phyloP scores from a whole-genome alignment of 2,888 invertebrate species.

The Mamestra brassicae region DNA sequence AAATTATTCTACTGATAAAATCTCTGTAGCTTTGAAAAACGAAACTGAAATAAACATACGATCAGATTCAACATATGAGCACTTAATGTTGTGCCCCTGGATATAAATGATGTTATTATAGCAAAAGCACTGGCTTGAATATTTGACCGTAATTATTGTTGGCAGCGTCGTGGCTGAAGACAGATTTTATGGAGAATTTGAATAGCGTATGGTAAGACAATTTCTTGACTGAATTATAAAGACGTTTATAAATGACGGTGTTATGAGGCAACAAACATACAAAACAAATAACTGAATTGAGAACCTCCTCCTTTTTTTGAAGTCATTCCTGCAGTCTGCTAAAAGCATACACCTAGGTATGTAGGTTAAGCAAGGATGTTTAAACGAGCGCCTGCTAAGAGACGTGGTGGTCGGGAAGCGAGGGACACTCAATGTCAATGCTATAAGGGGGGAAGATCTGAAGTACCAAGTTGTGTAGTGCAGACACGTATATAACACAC shows the following conservation, averaged over 20 bases:
- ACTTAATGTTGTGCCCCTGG: slow-evolving; percentile 14
- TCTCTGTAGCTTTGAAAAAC: slow-evolving; percentile 1
- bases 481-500: slow-evolving; percentile 5
- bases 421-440: slow-evolving; percentile 58
- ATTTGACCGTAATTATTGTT: slow-evolving; percentile 47
- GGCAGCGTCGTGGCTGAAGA: slow-evolving; percentile 43
- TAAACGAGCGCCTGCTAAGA: slow-evolving; percentile 34
- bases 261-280: too few relatives aligned
- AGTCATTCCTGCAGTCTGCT: neutral
- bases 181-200: slow-evolving; percentile 36
- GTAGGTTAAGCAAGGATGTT: slow-evolving; percentile 33
- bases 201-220: neutral
- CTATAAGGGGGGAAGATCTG: slow-evolving; percentile 21
- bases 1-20: slow-evolving; percentile 12
- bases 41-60: slow-evolving; percentile 4
- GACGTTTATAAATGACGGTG: too few relatives aligned
- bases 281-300: too few relatives aligned
- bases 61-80: slow-evolving; percentile 2
- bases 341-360: slow-evolving; percentile 15
- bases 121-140: slow-evolving; percentile 49
- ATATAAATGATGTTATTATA: slow-evolving; percentile 32
- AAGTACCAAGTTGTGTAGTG: slow-evolving; percentile 28
- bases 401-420: slow-evolving; percentile 23
- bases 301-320: too few relatives aligned
- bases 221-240: neutral